Percentiles rank a stretch among this genome's conserved stretches.
These are phyloP conservation scores for Lasiommata megera DNA, from an alignment of 2,888 invertebrate genomes.

Conservation along the genomic window DNA sequence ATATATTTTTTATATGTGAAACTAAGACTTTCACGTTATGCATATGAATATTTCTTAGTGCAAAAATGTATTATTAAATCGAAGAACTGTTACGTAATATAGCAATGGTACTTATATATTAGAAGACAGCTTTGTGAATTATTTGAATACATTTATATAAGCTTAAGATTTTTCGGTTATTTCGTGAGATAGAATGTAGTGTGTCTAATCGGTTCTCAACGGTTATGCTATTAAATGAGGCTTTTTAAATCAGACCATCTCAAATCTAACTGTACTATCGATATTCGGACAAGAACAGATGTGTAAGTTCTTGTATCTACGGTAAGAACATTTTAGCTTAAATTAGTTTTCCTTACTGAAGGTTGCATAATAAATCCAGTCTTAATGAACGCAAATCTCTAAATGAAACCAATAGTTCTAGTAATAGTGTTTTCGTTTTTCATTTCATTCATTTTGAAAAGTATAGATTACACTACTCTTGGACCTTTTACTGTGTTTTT, in stretches of 20 bases:
- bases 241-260: conserved; percentile 13
- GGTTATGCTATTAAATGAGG: conserved; percentile 14
- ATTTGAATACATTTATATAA: not conserved
- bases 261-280: not conserved
- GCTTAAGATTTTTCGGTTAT: not conserved
- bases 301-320: too few relatives aligned
- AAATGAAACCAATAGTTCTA: too few relatives aligned
- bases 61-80: not conserved
- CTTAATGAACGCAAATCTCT: too few relatives aligned
- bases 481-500: too few relatives aligned
- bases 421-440: too few relatives aligned
- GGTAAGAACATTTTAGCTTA: not conserved
- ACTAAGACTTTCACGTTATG: not conserved
- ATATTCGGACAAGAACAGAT: not conserved
- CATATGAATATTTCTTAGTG: not conserved
- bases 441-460: too few relatives aligned
- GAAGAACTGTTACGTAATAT: not conserved
- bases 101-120: not conserved
- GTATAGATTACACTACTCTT: too few relatives aligned
- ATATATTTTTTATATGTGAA: conserved; percentile 1
- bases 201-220: conserved; percentile 17
- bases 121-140: not conserved
- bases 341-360: too few relatives aligned
- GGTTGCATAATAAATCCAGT: too few relatives aligned
- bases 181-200: conserved; percentile 12